Conservation (phyloP, 2,797 vertebrate genomes). For the Macrochelys suwanniensis region DNA sequence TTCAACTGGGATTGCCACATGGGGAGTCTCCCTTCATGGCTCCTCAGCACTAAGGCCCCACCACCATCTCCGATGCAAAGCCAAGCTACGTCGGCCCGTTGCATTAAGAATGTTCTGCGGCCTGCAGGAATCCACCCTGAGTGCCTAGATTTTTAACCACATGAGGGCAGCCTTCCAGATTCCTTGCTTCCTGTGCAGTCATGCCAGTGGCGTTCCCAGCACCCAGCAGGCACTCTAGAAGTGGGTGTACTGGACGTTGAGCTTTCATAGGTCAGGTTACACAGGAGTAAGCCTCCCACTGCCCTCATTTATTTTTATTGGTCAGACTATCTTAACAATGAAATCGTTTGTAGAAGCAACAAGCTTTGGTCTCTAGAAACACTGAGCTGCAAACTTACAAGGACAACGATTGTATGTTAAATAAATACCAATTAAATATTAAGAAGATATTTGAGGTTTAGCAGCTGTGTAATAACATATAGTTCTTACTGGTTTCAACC, state of each 20-base stretch:
- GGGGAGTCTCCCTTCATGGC: fast-evolving
- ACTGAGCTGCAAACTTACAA: conserved; percentile 45
- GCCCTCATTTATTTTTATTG: conserved; percentile 50
- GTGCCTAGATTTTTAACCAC: background rate
- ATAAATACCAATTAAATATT: conserved; percentile 75
- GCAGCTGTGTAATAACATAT: conserved; percentile 75
- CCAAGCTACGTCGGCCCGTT: background rate
- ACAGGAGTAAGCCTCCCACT: background rate
- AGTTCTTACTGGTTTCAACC: conserved; percentile 71
- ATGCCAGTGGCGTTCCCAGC: fast-evolving
- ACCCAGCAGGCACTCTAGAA: fast-evolving
- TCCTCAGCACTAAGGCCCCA: fast-evolving
- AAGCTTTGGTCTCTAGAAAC: conserved; percentile 48
- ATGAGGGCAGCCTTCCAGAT: fast-evolving
- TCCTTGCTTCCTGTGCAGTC: fast-evolving
- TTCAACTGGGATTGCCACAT: background rate
- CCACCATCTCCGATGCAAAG: background rate
- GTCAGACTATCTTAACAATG: conserved; percentile 35
- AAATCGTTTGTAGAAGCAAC: conserved; percentile 74
- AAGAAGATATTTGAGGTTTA: conserved; percentile 78
- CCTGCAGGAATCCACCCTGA: background rate
- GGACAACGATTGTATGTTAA: conserved; percentile 58
- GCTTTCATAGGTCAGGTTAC: background rate
- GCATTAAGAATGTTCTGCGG: background rate
- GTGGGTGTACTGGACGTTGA: background rate